Percentiles rank a stretch among this genome's conserved stretches.
Conservation (phyloP, 2,888 invertebrate species). For the Drosophila longiperda region DNA sequence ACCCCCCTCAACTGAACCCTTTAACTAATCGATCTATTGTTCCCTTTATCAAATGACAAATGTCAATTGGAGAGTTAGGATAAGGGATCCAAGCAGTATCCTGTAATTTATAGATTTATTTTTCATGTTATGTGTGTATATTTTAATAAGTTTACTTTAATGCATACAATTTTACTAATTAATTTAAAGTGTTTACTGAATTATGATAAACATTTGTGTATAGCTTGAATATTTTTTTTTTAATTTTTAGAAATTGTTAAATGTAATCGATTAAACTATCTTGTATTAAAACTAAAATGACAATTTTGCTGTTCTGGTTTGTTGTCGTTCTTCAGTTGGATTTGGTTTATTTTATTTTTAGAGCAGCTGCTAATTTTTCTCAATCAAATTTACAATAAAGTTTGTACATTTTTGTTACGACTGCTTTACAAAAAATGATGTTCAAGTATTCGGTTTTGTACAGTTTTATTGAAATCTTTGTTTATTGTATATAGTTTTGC, state of each 20-base stretch:
- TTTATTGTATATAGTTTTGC: slow-evolving; percentile 38
- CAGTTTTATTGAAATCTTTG: slow-evolving; percentile 46
- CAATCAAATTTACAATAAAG: slow-evolving; percentile 32
- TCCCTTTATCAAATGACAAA: slow-evolving; percentile 1
- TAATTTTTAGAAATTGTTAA: slow-evolving; percentile 34
- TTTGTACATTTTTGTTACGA: slow-evolving; percentile 41
- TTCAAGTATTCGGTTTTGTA: slow-evolving; percentile 52
- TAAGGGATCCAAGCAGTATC: slow-evolving; percentile 19
- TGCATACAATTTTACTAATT: slow-evolving; percentile 74
- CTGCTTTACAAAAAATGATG: slow-evolving; percentile 33
- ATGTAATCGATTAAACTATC: slow-evolving; percentile 50
- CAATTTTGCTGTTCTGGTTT: slow-evolving; percentile 63
- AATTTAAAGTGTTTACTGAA: slow-evolving; percentile 62
- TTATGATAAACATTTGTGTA: slow-evolving; percentile 54
- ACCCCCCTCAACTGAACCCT: not conserved
- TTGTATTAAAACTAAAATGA: slow-evolving; percentile 60
- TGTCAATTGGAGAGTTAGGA: slow-evolving; percentile 8
- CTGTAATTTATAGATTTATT: slow-evolving; percentile 23
- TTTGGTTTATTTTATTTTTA: slow-evolving; percentile 18
- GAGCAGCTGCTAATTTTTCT: slow-evolving; percentile 31
- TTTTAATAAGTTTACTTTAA: slow-evolving; percentile 51
- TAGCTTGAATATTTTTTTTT: slow-evolving; percentile 38
- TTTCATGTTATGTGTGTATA: slow-evolving; percentile 24
- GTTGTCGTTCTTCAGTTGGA: slow-evolving; percentile 20
- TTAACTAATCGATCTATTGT: slow-evolving; percentile 4